Percentiles rank a stretch among this genome's conserved stretches.
These are phyloP conservation scores for Drosophila formosana DNA, from an alignment of 2,888 invertebrate genomes.

Conservation along the genomic window DNA sequence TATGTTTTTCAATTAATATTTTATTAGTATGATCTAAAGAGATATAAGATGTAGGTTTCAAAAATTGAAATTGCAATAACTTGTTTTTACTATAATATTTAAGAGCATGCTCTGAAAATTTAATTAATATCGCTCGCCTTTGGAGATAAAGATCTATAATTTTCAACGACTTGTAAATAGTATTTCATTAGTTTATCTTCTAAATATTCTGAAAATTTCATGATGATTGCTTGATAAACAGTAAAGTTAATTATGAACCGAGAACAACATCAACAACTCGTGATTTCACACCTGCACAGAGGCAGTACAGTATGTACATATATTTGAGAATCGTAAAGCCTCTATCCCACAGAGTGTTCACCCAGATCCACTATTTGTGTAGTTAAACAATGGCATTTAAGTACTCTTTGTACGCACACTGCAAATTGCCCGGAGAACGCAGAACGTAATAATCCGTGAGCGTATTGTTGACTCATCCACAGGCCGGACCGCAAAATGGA, in stretches of 20 bases:
- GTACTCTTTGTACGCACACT: conserved; percentile 10
- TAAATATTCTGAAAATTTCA: neutral
- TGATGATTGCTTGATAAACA: neutral
- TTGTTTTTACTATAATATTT: too few relatives aligned
- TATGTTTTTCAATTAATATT: neutral
- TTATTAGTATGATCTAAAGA: neutral
- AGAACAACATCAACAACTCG: conserved; percentile 1
- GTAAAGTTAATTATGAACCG: neutral
- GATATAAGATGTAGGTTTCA: too few relatives aligned
- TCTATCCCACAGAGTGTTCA: conserved; percentile 1
- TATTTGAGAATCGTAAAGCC: neutral
- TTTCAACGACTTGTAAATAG: neutral
- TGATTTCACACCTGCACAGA: conserved; percentile 2
- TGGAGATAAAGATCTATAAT: too few relatives aligned
- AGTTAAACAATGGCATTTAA: conserved; percentile 20
- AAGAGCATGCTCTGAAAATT: too few relatives aligned
- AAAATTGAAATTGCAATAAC: too few relatives aligned
- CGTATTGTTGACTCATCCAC: conserved; percentile 14
- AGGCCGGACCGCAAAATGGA: conserved; percentile 3
- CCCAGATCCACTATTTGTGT: conserved; percentile 14
- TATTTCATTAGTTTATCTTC: neutral
- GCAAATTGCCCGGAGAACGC: conserved; percentile 11
- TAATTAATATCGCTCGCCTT: too few relatives aligned
- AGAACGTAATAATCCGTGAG: conserved; percentile 1
- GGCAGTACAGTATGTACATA: neutral